phyloP scores from a whole-genome alignment of 2,797 vertebrate species.

The Rhinichthys osculus region DNA sequence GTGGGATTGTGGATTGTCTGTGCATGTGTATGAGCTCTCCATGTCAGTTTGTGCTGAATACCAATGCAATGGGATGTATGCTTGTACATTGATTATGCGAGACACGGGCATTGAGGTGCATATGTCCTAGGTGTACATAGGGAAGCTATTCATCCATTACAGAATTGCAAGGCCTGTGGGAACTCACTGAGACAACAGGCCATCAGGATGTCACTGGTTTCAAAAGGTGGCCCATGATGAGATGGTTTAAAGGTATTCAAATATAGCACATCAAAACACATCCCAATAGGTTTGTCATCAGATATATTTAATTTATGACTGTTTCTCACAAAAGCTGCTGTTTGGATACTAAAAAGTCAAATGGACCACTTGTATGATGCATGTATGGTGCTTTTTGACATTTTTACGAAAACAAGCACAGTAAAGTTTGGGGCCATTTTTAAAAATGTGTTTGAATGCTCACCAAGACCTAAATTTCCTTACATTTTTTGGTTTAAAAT shows the following conservation, averaged over 20 bases:
- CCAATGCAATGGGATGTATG: neutral
- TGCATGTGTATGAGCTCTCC: neutral
- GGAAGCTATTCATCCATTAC: slow-evolving; percentile 11
- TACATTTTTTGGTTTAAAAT: neutral
- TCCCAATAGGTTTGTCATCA: too few relatives aligned
- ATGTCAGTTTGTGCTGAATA: neutral
- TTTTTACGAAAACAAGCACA: neutral
- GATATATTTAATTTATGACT: neutral
- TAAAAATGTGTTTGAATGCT: neutral
- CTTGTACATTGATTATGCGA: slow-evolving; percentile 9
- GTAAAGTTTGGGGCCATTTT: neutral
- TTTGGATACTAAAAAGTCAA: too few relatives aligned
- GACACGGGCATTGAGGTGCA: slow-evolving; percentile 10
- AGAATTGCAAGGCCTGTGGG: neutral
- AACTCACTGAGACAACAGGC: neutral
- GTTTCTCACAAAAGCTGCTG: neutral
- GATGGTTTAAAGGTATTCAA: neutral
- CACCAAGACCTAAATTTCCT: neutral
- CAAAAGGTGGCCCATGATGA: neutral
- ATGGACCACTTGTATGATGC: neutral
- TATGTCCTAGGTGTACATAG: neutral
- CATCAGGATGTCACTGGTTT: neutral
- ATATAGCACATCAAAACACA: neutral
- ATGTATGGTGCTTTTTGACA: neutral
- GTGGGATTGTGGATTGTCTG: slow-evolving; percentile 29